Evolutionary conservation across 1,140 invertebrate genomes (phyloP).

Genomic region (Achatina immaculata): DNA sequence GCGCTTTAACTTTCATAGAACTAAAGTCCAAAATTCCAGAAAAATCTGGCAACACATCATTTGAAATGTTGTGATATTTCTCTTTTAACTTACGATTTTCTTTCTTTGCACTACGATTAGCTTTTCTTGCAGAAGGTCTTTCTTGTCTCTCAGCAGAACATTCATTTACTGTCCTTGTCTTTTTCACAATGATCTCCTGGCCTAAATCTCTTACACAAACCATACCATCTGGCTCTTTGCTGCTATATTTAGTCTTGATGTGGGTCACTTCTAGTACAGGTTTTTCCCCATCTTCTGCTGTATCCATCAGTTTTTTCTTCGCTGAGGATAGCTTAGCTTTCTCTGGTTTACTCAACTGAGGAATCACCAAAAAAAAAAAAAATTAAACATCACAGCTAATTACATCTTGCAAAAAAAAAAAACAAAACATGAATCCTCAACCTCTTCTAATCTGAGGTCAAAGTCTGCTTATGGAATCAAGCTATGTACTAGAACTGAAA

Average conservation of each 20-base stretch:
- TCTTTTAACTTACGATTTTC: too few species aligned
- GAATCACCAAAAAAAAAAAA: too few species aligned
- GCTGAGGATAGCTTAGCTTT: background rate
- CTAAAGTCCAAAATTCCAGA: background rate
- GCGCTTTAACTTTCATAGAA: background rate
- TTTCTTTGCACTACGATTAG: too few species aligned
- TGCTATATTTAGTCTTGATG: background rate
- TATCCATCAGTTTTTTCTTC: background rate
- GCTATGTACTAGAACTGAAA: too few species aligned
- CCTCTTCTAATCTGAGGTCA: too few species aligned
- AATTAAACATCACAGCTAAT: too few species aligned
- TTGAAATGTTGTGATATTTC: too few species aligned
- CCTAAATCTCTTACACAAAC: background rate
- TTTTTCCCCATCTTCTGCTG: background rate
- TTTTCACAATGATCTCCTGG: background rate
- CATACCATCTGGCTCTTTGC: background rate
- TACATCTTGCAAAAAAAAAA: too few species aligned
- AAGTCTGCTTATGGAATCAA: too few species aligned
- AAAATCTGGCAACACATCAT: background rate
- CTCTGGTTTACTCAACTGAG: background rate
- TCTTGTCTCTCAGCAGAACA: background rate
- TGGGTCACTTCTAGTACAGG: background rate
- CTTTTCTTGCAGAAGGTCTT: background rate
- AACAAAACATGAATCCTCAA: too few species aligned
- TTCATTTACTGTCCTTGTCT: background rate